Evolutionary conservation across 64 coral and sea anemone species (phyloP).

Genomic region (Hydrozoanthus tunicans): DNA sequence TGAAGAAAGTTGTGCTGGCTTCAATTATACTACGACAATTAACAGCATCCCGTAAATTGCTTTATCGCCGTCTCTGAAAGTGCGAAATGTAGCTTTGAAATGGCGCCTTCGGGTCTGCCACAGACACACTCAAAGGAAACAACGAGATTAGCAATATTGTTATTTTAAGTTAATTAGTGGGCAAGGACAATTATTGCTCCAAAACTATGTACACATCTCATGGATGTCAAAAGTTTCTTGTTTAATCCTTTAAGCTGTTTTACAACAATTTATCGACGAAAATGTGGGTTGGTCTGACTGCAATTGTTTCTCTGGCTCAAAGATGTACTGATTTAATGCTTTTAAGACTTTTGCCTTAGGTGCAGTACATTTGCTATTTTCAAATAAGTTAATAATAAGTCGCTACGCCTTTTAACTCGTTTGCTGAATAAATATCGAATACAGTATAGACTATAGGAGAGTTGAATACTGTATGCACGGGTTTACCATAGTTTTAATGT

Average conservation of each 20-base stretch:
- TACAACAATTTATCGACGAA: neutral
- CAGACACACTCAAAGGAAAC: slow-evolving; percentile 52
- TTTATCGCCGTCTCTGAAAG: slow-evolving; percentile 46
- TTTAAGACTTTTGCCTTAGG: too few relatives aligned
- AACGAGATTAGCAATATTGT: slow-evolving; percentile 53
- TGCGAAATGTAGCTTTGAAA: slow-evolving; percentile 26
- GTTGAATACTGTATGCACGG: too few relatives aligned
- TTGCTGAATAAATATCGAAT: too few relatives aligned
- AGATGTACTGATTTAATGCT: too few relatives aligned
- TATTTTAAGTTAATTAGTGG: slow-evolving; percentile 57
- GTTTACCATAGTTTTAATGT: too few relatives aligned
- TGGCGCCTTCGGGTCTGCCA: slow-evolving; percentile 52
- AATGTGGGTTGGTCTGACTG: neutral
- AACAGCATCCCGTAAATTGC: slow-evolving; percentile 17
- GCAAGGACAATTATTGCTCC: slow-evolving; percentile 32
- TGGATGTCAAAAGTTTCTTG: slow-evolving; percentile 33
- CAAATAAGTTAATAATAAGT: too few relatives aligned
- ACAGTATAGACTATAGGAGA: too few relatives aligned
- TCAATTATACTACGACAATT: neutral
- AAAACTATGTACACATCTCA: slow-evolving; percentile 38
- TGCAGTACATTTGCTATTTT: too few relatives aligned
- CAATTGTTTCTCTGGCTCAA: neutral
- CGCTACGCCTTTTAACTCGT: too few relatives aligned
- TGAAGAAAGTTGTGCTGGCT: neutral
- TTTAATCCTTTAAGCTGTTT: slow-evolving; percentile 59